Conservation (phyloP, 2,888 invertebrate genomes). For the Fissipunctia ypsillon region DNA sequence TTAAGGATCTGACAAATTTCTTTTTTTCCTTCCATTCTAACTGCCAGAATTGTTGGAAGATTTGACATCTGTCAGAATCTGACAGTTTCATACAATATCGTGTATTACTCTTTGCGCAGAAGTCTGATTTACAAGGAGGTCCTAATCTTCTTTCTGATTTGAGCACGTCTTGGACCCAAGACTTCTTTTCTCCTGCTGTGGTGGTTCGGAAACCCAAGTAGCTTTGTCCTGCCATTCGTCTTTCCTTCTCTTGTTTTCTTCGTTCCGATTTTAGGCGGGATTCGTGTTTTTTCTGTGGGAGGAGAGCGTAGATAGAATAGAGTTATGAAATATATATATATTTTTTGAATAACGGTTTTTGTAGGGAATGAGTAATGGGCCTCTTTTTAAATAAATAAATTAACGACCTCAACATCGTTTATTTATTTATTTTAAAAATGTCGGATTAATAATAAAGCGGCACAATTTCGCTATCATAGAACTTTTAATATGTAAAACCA, state of each 20-base stretch:
- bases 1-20: constrained; percentile 71
- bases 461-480: too few species aligned
- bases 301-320: constrained; percentile 42
- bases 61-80: constrained; percentile 69
- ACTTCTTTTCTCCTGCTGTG: constrained; percentile 64
- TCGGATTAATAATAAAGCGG: too few species aligned
- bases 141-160: constrained; percentile 79
- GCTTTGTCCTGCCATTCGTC: constrained; percentile 81
- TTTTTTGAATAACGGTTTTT: too few species aligned
- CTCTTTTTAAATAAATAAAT: neutral
- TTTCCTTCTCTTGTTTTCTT: constrained; percentile 76
- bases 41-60: constrained; percentile 81
- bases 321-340: too few species aligned
- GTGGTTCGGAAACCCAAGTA: constrained; percentile 78
- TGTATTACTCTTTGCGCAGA: constrained; percentile 70
- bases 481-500: too few species aligned
- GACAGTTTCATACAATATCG: constrained; percentile 71
- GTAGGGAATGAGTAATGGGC: neutral
- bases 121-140: constrained; percentile 72
- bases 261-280: constrained; percentile 70
- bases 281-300: constrained; percentile 69
- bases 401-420: too few species aligned
- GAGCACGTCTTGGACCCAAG: constrained; percentile 80
- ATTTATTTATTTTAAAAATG: too few species aligned
- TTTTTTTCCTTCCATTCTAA: constrained; percentile 80